Conservation (phyloP, 2,888 invertebrate genomes). For the Julus scanicus region DNA sequence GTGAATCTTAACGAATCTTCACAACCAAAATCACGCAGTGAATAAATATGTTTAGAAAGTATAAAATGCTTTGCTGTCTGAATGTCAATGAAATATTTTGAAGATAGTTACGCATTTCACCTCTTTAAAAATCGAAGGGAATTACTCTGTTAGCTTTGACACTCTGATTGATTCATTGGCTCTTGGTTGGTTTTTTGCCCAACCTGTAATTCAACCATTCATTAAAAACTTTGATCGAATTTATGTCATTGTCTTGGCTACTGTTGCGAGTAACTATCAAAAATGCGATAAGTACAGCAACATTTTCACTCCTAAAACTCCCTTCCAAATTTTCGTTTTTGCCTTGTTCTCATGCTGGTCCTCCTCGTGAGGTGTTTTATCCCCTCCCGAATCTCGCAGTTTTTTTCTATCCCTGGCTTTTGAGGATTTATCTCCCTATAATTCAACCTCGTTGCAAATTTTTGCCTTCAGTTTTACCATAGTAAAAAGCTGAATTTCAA, state of each 20-base stretch:
- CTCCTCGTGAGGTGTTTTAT: background rate
- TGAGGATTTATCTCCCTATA: background rate
- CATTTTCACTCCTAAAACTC: background rate
- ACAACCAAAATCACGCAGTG: no score
- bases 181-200: background rate
- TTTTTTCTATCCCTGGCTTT: background rate
- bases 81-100: no score
- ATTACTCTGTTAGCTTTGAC: background rate
- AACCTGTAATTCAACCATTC: background rate
- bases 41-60: no score
- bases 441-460: background rate
- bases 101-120: no score
- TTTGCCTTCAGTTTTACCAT: background rate
- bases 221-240: background rate
- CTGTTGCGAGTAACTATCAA: background rate
- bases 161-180: background rate
- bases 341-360: no score
- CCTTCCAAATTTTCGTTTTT: background rate
- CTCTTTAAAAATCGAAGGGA: no score
- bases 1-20: no score
- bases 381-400: background rate
- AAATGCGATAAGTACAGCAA: background rate
- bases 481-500: no score
- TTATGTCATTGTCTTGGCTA: slow-evolving; percentile 3
- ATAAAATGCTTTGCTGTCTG: no score